Conservation (phyloP, 1,140 invertebrate genomes). For the Trissolcus basalis region DNA sequence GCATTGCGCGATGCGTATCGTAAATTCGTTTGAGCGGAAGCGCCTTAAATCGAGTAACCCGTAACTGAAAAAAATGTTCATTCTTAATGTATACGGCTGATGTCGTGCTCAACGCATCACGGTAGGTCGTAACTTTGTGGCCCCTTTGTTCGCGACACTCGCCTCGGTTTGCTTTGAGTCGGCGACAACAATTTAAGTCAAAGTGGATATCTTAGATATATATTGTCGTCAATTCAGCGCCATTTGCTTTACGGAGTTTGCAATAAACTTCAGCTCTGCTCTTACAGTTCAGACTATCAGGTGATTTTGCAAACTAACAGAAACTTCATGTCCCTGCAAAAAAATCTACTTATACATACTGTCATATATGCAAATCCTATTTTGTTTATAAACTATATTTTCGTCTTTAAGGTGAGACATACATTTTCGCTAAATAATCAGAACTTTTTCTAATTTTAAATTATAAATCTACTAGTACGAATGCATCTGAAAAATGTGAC, state of each 20-base stretch:
- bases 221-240: slow-evolving; percentile 5
- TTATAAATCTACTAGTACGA: no score
- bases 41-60: slow-evolving; percentile 11
- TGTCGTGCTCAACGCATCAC: slow-evolving; percentile 6
- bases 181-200: slow-evolving; percentile 14
- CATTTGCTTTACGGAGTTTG: slow-evolving; percentile 3
- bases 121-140: slow-evolving; percentile 36
- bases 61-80: slow-evolving; percentile 11
- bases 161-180: slow-evolving; percentile 8
- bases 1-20: slow-evolving; percentile 25
- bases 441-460: no score
- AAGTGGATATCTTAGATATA: slow-evolving; percentile 8
- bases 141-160: slow-evolving; percentile 39
- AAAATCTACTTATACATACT: no score
- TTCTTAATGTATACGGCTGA: neutral
- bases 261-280: no score
- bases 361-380: no score
- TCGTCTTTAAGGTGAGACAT: no score
- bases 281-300: no score
- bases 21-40: slow-evolving; percentile 25
- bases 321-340: no score
- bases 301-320: no score
- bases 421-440: no score
- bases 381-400: no score
- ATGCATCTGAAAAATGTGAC: no score